phyloP scores from a whole-genome alignment of 92 coral and sea anemone species.

The Epizoanthus scotinus region DNA sequence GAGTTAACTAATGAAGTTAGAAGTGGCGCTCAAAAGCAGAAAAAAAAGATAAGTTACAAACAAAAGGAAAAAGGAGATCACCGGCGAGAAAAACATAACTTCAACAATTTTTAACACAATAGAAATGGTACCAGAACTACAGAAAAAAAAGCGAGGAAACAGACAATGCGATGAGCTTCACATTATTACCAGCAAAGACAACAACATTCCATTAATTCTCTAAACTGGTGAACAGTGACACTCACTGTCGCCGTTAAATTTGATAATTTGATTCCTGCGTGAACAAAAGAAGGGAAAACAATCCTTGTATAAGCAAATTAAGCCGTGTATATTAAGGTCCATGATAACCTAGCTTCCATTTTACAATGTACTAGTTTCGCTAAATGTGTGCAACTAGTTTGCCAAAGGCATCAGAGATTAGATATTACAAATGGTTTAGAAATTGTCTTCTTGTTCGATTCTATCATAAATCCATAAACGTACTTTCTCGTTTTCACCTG shows the following conservation, averaged over 20 bases:
- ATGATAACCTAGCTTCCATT: neutral
- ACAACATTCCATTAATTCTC: neutral
- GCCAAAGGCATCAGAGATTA: neutral
- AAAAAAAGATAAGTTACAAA: no score
- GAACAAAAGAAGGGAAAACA: neutral
- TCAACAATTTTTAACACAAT: no score
- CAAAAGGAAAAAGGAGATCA: no score
- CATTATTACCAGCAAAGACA: neutral
- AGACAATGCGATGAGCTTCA: neutral
- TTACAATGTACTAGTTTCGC: neutral
- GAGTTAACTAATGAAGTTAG: no score
- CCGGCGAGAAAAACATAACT: no score
- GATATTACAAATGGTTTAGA: neutral
- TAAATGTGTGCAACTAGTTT: neutral
- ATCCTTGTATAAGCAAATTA: neutral
- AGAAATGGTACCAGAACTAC: no score
- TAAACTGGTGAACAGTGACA: neutral
- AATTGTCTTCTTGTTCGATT: no score
- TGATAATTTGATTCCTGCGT: neutral
- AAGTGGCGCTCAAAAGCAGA: no score
- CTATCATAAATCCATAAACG: neutral
- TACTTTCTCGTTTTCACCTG: slow-evolving; percentile 2
- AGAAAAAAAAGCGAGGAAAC: neutral
- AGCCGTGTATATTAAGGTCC: no score
- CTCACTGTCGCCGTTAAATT: neutral